Base-by-base conservation (phyloP, 2,888 invertebrate genomes). In the Alentia gelatinosa region DNA sequence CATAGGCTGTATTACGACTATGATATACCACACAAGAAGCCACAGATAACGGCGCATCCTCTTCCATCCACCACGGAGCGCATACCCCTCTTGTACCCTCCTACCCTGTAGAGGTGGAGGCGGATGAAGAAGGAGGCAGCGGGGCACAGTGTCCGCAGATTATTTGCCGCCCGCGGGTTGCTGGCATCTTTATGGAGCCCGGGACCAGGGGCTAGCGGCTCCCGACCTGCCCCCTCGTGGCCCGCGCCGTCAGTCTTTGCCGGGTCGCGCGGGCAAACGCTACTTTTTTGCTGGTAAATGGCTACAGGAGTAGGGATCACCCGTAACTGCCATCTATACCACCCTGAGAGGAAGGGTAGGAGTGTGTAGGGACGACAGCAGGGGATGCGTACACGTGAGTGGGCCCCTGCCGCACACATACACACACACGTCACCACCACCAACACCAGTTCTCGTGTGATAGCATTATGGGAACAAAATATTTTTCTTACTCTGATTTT, bases 181-280 rank as follows among this genome's bases (percentile, higher is more conserved):
- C n/a, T 39, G 83, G 26, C 83, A 83, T 83, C 23, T 83, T 83
- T 83, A 83, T 83, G 83, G 39, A 39, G 83, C 83, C n/a, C 37
- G 37, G 39, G 35, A 83, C 83, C 83, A 83, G 83, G 37, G 37
- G 83, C 1, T 35, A 39, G 37, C 39, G 83, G 37, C 83, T 39
- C 26, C 39, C 40, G 83, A 40, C 83, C 83, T 26, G 83, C 83
- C 83, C 83, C 40, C 68, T 83, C 37, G 39, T 40, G 83, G 83
- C 83, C 83, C 15, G 37, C 37, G 9, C n/a, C 40, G 83, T 56
- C 56, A 75, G 39, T 83, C 83, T 83, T 30, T 15, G 35, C n/a
- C 37, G 75, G 75, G 33, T 37, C 75, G 26, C 75, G 56, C 56
- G 56, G 37, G 37, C 75, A 75, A 75, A 75, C 75, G 75, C 26